Conservation (phyloP, 2,888 invertebrate species). For the Parnassius mnemosyne region DNA sequence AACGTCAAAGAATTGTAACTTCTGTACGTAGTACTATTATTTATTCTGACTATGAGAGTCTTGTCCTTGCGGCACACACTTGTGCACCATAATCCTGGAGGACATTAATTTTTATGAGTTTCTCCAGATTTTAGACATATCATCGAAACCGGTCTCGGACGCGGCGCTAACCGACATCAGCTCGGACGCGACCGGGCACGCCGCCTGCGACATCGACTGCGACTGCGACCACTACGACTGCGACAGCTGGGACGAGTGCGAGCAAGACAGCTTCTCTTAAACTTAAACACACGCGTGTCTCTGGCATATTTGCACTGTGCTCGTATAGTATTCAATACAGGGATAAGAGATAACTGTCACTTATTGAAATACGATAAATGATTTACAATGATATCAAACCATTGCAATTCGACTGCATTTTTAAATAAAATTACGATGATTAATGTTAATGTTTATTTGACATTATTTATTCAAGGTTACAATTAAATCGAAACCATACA, state of each 20-base stretch:
- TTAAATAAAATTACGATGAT: neutral
- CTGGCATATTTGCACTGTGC: conserved; percentile 9
- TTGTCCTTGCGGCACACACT: neutral
- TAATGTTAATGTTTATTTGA: neutral
- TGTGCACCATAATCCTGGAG: neutral
- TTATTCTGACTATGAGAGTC: too few relatives aligned
- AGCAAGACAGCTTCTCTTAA: conserved; percentile 78
- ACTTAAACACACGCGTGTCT: conserved; percentile 42
- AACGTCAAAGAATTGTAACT: too few relatives aligned
- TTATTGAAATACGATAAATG: too few relatives aligned
- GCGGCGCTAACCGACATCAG: conserved; percentile 75
- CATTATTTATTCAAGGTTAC: too few relatives aligned
- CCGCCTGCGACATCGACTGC: conserved; percentile 77
- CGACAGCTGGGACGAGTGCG: conserved; percentile 79
- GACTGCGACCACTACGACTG: conserved; percentile 75
- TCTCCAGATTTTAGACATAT: conserved; percentile 71
- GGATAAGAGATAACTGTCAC: too few relatives aligned
- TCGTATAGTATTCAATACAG: too few relatives aligned
- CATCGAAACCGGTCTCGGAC: conserved; percentile 76
- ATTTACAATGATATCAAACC: neutral
- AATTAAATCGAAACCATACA: too few relatives aligned
- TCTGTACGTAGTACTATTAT: too few relatives aligned
- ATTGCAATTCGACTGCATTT: too few relatives aligned
- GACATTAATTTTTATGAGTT: neutral
- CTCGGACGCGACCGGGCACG: conserved; percentile 77